Base-by-base conservation (phyloP, 2,888 invertebrate genomes). In the Neelides folsomi region DNA sequence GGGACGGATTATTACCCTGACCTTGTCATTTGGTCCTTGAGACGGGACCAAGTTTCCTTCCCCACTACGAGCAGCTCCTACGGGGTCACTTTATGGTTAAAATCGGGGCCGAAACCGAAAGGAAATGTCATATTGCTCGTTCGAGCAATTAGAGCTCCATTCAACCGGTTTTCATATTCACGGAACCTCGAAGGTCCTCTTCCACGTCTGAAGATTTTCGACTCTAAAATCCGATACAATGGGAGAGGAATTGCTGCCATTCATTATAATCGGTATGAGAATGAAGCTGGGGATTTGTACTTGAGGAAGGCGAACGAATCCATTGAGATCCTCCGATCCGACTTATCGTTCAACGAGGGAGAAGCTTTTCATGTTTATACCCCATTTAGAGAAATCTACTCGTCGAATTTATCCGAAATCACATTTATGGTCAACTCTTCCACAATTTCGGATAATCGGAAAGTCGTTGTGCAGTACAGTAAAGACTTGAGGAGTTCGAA, bases 401-500 rank as follows among this genome's bases (percentile, higher is more conserved):
- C 79, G 3, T 86, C 89, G 55, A 89, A 90, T 67, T 77, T 94
- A 47, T 88, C 90, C 0, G 89, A 92, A 74, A 83, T 95, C 45
- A 83, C 85, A 0, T 80, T 95, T 58, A 86, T 86, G 73, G 77
- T 98, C 2, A 92, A 93, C 65, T 80, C 81, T 61, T 84, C 84
- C 47, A 73, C 83, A 53, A 84, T 98, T 38, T 80, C 80, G 0
- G 85, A 88, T 66, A 98, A 98, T 69, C 85, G 84, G 0, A 79
- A 78, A 68, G 90, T 94, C 12, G 81, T 95, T 57, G 78, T 80
- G 51, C 94, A 95, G 65, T 84, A 87, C 65, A 89, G 92, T 41
- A 73, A 70, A 70, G 93, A 98, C 71, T 79, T 97, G 64, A 80
- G 93, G 62, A 86, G 90, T 57, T 93, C 95, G 0, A 97, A 97